Conservation (phyloP, 2,888 invertebrate genomes). For the Tryphoninae sp. region DNA sequence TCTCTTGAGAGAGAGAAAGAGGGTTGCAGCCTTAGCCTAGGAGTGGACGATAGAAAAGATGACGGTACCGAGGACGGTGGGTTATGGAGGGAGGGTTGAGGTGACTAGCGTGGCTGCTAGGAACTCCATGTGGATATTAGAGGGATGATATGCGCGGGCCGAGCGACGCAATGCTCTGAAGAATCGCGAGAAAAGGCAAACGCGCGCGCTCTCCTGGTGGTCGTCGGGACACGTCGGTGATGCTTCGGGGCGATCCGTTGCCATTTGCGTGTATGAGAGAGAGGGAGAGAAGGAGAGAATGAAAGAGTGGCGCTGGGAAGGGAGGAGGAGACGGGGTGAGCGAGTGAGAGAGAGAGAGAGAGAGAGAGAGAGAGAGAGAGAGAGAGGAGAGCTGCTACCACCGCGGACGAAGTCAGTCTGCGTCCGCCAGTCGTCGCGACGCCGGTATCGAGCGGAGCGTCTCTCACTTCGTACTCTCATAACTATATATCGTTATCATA, state of each 20-base stretch:
- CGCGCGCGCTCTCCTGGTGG: slow-evolving; percentile 63
- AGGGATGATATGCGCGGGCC: slow-evolving; percentile 72
- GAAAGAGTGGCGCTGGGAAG: background rate
- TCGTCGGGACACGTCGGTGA: slow-evolving; percentile 63
- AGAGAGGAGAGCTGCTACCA: slow-evolving; percentile 59
- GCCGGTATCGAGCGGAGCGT: slow-evolving; percentile 58
- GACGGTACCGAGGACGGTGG: slow-evolving; percentile 46
- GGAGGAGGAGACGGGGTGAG: background rate
- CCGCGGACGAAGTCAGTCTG: slow-evolving; percentile 70
- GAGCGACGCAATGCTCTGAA: slow-evolving; percentile 67
- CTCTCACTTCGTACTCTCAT: slow-evolving; percentile 15
- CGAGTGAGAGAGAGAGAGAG: slow-evolving; percentile 27
- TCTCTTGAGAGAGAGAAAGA: background rate
- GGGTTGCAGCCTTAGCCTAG: slow-evolving; percentile 28
- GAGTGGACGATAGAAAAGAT: slow-evolving; percentile 55
- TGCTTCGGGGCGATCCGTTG: slow-evolving; percentile 57
- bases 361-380: slow-evolving; percentile 25
- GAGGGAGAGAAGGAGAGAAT: no score
- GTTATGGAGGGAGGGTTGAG: slow-evolving; percentile 47
- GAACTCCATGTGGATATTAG: slow-evolving; percentile 66
- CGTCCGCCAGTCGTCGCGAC: slow-evolving; percentile 74
- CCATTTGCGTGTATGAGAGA: no score
- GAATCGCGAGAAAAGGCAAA: slow-evolving; percentile 71
- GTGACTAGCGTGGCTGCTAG: slow-evolving; percentile 47
- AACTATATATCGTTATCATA: slow-evolving; percentile 10